Base-by-base conservation (phyloP, 1,140 invertebrate genomes). In the Drosophila lini region DNA sequence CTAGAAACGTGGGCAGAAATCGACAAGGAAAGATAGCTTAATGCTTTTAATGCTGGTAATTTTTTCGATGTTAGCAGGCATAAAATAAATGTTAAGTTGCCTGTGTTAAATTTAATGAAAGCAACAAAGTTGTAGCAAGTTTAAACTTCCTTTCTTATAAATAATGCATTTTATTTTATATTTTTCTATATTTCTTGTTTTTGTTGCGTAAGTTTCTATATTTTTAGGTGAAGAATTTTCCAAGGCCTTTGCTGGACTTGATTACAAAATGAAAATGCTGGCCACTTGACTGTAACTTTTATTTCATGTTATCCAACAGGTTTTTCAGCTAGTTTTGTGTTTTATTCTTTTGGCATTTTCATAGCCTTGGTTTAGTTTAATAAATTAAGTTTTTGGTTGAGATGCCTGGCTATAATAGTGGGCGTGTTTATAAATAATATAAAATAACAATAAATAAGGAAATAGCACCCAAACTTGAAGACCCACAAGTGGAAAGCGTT, bases 11-110 rank as follows among this genome's bases (percentile, higher is more conserved):
- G 50, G 68, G 15, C 68, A 40, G 22, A 31, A 71, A 71, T 58
- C 34, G 44, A 36, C 52, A 45, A 36, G 53, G 13, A 71, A 59
- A 71, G 22, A 48, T 71, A 34, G 34, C 31, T 67, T 41, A 36
- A 45, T 38, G 10, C 58, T 36, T 53, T 67, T 67, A 69, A 69
- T 65, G 41, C 47, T 67, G n/a, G 62, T 69, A 65, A 69, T 53
- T 69, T 69, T 32, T 31, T 31, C 52, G 19, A 53, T 67, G 45
- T 64, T 69, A 67, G 52, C 36, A 45, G n/a, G 32, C 32, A 53
- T 67, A 53, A 67, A 69, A 67, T 69, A 69, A 53, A 38, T 34
- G 61, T 25, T 25, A 34, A 64, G 38, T 25, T 38, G 56, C 11
- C 16, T 16, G 31, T 31, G 28, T 64, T 61, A 34, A 59, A 42